phyloP scores from a whole-genome alignment of 2,888 invertebrate species.

The Zygaena filipendulae region DNA sequence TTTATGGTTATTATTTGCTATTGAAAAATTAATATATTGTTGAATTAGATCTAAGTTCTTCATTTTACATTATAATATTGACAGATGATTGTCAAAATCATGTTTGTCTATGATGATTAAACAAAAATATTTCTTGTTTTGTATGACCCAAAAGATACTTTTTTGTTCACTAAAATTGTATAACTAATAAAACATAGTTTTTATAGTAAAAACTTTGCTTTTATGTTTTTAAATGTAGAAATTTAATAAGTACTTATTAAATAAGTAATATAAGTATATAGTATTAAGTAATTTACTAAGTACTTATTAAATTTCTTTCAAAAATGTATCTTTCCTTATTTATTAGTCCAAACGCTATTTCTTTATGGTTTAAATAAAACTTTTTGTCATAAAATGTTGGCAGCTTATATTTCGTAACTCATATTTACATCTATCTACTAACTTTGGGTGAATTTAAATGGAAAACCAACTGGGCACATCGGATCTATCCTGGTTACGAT shows the following conservation, averaged over 20 bases:
- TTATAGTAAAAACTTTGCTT: slow-evolving; percentile 16
- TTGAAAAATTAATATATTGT: slow-evolving; percentile 10
- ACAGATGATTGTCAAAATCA: too few relatives aligned
- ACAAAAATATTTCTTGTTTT: slow-evolving; percentile 12
- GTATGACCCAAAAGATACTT: slow-evolving; percentile 7
- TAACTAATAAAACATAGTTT: too few relatives aligned
- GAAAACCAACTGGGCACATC: slow-evolving; percentile 85
- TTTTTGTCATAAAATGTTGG: background rate
- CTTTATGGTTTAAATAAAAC: background rate
- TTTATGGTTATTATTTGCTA: slow-evolving; percentile 7
- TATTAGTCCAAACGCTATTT: background rate
- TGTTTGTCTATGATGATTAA: too few relatives aligned
- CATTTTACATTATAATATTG: too few relatives aligned
- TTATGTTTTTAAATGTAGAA: slow-evolving; percentile 9
- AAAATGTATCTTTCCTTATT: background rate
- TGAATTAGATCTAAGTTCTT: slow-evolving; percentile 7
- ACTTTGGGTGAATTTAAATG: slow-evolving; percentile 44
- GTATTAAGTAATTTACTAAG: too few relatives aligned
- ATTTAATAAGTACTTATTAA: background rate
- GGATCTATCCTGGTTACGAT: slow-evolving; percentile 73
- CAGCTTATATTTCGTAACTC: background rate
- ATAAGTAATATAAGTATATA: too few relatives aligned
- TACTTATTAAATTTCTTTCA: too few relatives aligned
- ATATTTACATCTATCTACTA: slow-evolving; percentile 4
- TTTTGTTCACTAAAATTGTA: slow-evolving; percentile 6